These are phyloP conservation scores for Parnassius orleans DNA, from an alignment of 2,888 invertebrate species.

Conservation along the genomic window DNA sequence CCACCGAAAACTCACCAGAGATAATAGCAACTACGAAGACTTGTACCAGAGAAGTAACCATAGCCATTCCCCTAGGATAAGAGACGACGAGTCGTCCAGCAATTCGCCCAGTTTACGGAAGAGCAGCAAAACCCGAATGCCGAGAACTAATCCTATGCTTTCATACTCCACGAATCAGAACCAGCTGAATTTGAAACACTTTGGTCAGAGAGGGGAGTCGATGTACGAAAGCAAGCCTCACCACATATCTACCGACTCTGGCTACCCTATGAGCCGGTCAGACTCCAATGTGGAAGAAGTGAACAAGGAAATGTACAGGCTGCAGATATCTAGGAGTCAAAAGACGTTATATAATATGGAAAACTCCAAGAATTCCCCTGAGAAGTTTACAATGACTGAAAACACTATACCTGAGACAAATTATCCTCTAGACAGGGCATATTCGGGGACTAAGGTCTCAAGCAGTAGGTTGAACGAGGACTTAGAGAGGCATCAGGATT, in stretches of 20 bases:
- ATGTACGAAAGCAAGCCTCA: conserved; percentile 74
- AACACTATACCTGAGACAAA: conserved; percentile 66
- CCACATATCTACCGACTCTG: conserved; percentile 70
- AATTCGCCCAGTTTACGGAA: conserved; percentile 77
- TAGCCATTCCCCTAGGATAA: conserved; percentile 63
- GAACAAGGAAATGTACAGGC: conserved; percentile 76
- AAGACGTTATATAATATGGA: conserved; percentile 75
- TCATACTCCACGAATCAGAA: conserved; percentile 76
- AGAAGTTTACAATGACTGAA: conserved; percentile 61
- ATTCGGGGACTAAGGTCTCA: conserved; percentile 72
- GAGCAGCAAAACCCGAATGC: conserved; percentile 77
- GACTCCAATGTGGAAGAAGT: conserved; percentile 78
- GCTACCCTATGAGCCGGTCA: conserved; percentile 73
- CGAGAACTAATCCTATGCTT: conserved; percentile 81
- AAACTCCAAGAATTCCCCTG: conserved; percentile 65
- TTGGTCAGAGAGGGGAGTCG: conserved; percentile 72
- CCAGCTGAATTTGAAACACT: conserved; percentile 71
- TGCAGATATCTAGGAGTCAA: conserved; percentile 76
- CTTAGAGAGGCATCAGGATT: conserved; percentile 67
- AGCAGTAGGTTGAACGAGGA: conserved; percentile 72
- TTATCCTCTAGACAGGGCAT: conserved; percentile 72
- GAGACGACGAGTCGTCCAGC: conserved; percentile 73
- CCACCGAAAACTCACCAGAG: conserved; percentile 78
- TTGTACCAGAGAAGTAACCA: conserved; percentile 64
- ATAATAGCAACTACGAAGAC: conserved; percentile 72